Base-by-base conservation (phyloP, 2,797 vertebrate genomes). In the Halcyon chelicuti region DNA sequence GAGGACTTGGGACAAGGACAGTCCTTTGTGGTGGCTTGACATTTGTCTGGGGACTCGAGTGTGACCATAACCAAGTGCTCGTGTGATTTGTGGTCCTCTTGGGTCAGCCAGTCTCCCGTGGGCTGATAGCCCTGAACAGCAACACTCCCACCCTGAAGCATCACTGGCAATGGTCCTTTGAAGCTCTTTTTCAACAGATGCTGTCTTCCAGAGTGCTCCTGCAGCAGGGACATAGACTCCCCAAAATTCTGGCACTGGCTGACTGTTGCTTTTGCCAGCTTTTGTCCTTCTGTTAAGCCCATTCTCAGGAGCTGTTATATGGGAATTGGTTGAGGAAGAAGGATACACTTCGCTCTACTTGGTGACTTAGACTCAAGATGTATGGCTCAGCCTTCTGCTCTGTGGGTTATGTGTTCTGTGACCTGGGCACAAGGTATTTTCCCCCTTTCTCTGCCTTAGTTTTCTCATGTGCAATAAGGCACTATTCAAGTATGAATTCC, bases 31-130 rank as follows among this genome's bases (percentile, higher is more conserved):
- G 12, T 39, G 20, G 49, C 28, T 52, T 91, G 80, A 63, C 61
- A 37, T 86, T 92, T 90, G 37, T 37, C 63, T 75, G 66, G 51
- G 39, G 46, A 44, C 40, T 89, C 2, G 1, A 62, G 26, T 3
- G 0, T 2, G 5, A 26, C 46, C 1, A 1, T 70, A 49, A 21
- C n/a, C 1, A 4, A 31, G 37, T 49, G 15, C n/a, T 26, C 10
- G 33, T 60, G 25, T 73, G 63, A 25, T 26, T 51, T 2, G 0
- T 31, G 21, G 13, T 79, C 35, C 42, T 54, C 35, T 35, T 15
- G 37, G 21, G 31, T 61, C 46, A 76, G 37, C 25, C 28, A 40
- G 18, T 46, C 19, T 47, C 23, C 22, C 47, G 54, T 44, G 37
- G 28, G 19, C 51, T 55, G 2, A 1, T 21, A 33, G 65, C 40